phyloP scores from a whole-genome alignment of 2,888 invertebrate species.

The Subacronicta megacephala region DNA sequence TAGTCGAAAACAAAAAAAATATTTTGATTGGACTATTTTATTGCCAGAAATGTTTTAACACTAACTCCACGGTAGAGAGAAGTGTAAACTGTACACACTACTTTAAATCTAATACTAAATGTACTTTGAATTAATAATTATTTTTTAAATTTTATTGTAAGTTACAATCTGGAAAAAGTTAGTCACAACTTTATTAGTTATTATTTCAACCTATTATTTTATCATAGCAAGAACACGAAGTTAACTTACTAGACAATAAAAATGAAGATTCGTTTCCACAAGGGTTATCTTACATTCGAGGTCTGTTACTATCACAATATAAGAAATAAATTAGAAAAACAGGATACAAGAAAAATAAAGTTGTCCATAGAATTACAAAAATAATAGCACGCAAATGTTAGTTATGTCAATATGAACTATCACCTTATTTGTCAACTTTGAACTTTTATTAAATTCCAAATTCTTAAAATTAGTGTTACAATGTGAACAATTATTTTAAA shows the following conservation, averaged over 20 bases:
- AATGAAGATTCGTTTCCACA: conserved; percentile 81
- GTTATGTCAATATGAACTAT: conserved; percentile 84
- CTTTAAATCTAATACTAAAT: conserved; percentile 82
- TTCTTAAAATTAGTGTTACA: conserved; percentile 85
- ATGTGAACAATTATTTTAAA: conserved; percentile 67
- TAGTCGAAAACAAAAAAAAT: conserved; percentile 57
- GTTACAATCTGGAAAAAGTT: conserved; percentile 76
- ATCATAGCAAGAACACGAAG: conserved; percentile 74
- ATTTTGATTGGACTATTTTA: conserved; percentile 86
- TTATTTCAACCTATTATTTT: too few species aligned
- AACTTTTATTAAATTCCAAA: conserved; percentile 84
- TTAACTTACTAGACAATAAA: conserved; percentile 70
- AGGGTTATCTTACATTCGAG: conserved; percentile 83
- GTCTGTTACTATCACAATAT: conserved; percentile 85
- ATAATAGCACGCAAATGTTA: conserved; percentile 84
- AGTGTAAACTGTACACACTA: conserved; percentile 86
- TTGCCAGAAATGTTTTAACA: conserved; percentile 89
- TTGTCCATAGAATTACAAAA: conserved; percentile 79
- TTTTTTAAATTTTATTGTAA: conserved; percentile 67
- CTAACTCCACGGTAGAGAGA: conserved; percentile 76
- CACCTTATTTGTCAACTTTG: conserved; percentile 87
- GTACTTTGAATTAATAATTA: conserved; percentile 79
- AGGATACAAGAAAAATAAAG: conserved; percentile 80
- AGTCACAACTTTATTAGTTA: conserved; percentile 76
- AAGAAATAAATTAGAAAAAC: conserved; percentile 86